Base-by-base conservation (phyloP, 30 jellyfish, hydroid and myxozoan genomes). In the Hydra vulgaris region DNA sequence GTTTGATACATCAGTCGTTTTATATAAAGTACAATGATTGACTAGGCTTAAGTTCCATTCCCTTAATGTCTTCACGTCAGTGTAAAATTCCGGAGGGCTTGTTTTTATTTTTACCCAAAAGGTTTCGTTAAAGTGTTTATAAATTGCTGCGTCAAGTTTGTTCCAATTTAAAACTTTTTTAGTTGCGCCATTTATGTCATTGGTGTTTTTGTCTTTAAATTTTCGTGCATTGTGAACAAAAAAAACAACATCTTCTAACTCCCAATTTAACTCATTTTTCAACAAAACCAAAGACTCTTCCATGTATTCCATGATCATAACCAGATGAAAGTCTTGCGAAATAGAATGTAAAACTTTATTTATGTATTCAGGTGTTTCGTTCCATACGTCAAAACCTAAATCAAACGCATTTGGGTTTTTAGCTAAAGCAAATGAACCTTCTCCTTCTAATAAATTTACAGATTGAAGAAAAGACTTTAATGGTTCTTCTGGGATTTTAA, bases 201-300 rank as follows among this genome's bases (percentile, higher is more conserved):
- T 85, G 15, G 86, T 83, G 27, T 94, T 87, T 40, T 87, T 87
- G 27, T 92, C 82, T 66, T 84, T 84, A 61, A 83, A 84, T 84
- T 86, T 86, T 76, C 98, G 83, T 86, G 87, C 98, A 83, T 92
- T 92, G 82, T 88, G 84, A 81, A 84, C 87, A 81, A 86, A 92
- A 53, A 69, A 92, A 8, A 92, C 96, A 26, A 92, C 96, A 74
- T 92, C 98, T 80, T 92, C 98, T 18, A 86, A 80, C 21, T 79
- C 55, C 96, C 98, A 92, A 72, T 96, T 81, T 21, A 92, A 80
- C 76, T 96, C 87, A 89, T 96, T 83, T 76, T 83, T 87, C 83
- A 92, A 79, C 67, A 92, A 69, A 26, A 86, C 86, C 88, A 92
- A 79, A 20, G 98, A 92, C 84, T 92, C 98, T 79, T 92, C 98